Conservation (phyloP, 2,113 vertebrate species). For the Suricata suricatta region DNA sequence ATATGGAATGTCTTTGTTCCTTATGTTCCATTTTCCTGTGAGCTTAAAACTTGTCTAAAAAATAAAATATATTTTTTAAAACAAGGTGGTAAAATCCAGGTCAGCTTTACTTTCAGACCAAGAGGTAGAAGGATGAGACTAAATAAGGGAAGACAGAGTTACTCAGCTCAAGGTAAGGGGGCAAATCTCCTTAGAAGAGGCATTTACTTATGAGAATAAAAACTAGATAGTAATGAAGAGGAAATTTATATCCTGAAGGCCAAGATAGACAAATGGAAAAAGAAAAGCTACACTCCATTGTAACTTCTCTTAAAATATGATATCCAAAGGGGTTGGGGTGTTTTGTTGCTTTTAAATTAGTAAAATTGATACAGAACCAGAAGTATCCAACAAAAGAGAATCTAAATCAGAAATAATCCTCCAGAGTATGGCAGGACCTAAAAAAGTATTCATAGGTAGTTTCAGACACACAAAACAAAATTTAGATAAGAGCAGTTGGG, state of each 20-base stretch:
- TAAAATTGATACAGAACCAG: background rate
- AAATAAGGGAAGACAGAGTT: background rate
- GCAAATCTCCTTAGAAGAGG: background rate
- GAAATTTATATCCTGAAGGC: background rate
- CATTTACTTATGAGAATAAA: background rate
- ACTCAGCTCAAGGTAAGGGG: background rate
- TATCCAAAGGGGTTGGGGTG: background rate
- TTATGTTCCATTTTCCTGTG: background rate
- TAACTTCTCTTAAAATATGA: background rate
- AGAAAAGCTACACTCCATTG: background rate
- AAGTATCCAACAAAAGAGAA: slow-evolving; percentile 33
- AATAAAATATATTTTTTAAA: background rate
- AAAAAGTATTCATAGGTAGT: background rate
- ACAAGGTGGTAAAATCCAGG: background rate
- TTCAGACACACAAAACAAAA: background rate
- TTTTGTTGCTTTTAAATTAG: background rate
- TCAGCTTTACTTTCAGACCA: background rate
- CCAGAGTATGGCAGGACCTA: background rate
- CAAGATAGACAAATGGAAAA: background rate
- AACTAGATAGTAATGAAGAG: background rate
- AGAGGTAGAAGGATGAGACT: background rate
- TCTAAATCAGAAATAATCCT: slow-evolving; percentile 22
- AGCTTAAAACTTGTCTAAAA: background rate
- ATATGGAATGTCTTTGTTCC: background rate
- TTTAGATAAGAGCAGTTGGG: background rate